Percentiles rank a stretch among this genome's conserved stretches.
Evolutionary conservation across 2,797 vertebrate genomes (phyloP).

Genomic region (Oceanodroma leucorhoa): DNA sequence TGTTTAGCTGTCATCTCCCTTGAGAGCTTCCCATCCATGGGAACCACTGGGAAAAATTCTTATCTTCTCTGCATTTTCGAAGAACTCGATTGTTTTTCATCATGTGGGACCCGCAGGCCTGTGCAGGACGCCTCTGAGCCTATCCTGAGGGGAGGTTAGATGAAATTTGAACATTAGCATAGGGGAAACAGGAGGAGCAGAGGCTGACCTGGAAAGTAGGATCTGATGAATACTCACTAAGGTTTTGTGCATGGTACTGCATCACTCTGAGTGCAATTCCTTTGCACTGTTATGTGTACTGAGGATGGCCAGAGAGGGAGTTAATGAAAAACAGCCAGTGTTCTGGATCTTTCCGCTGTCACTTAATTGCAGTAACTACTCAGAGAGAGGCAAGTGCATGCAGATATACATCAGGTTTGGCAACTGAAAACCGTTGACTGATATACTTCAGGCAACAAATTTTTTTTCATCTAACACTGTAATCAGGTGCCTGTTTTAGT

Average conservation of each 20-base stretch:
- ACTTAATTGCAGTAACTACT: background rate
- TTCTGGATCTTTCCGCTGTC: background rate
- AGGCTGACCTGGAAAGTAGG: background rate
- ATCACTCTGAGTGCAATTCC: background rate
- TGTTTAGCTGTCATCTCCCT: background rate
- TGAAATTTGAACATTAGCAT: background rate
- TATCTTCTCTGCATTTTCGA: background rate
- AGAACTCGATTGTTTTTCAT: background rate
- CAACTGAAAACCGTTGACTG: background rate
- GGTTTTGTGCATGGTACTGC: background rate
- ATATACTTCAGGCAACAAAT: background rate
- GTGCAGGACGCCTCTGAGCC: background rate
- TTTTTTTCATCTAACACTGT: background rate
- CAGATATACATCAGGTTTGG: background rate
- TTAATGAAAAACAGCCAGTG: background rate
- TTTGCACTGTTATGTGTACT: background rate
- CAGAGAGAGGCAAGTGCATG: background rate
- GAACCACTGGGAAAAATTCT: background rate
- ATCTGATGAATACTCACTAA: background rate
- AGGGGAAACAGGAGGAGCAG: background rate
- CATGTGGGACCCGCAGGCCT: accelerated
- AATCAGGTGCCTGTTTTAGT: background rate
- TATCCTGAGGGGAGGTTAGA: background rate
- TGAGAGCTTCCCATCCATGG: background rate
- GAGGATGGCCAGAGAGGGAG: background rate